Base-by-base conservation (phyloP, 92 coral and sea anemone species). In the Paramuricea clavata region DNA sequence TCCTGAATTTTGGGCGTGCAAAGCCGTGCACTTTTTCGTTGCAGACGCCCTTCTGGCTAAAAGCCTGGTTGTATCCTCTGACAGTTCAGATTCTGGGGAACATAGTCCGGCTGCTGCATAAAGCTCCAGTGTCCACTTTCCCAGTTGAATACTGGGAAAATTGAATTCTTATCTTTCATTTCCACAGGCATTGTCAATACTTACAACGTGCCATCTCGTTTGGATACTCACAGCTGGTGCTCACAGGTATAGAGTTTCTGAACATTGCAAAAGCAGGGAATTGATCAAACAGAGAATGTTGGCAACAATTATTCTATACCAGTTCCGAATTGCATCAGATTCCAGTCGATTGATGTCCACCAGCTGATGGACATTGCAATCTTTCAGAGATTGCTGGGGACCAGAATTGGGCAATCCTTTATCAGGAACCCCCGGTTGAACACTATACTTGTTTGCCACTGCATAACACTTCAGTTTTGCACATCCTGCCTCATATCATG, bases 111-210 rank as follows among this genome's bases (percentile, higher is more conserved):
- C 64, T 41, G 60, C 19, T 22, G 10, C 36, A 75, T 75, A 75
- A 19, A 75, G 22, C 26, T 75, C 34, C 27, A 41, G 61, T 44
- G 81, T 75, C 81, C 81, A 75, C 60, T 43, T 52, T 49, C 43
- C 64, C 25, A 75, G 81, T 23, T 75, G 60, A 49, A 42, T 52
- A 73, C 3, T 73, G 52, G 6, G 50, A 35, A 41, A 32, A 73
- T 42, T 42, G n/a, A 8, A 22, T 73, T 73, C 44, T 73, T 52
- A 73, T 73, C 78, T 41, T 73, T 75, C 81, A 75, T 75, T 5
- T 41, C 23, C 17, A 75, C 36, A 22, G 81, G 81, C 49, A 74
- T 44, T 16, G 81, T 43, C 50, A 74, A 9, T 19, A 74, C 61
- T 6, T 39, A 57, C 10, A 59, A 74, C 23, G 11, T 44, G 60